These are phyloP conservation scores for Mellivora capensis DNA, from an alignment of 2,113 vertebrate genomes.

Conservation along the genomic window DNA sequence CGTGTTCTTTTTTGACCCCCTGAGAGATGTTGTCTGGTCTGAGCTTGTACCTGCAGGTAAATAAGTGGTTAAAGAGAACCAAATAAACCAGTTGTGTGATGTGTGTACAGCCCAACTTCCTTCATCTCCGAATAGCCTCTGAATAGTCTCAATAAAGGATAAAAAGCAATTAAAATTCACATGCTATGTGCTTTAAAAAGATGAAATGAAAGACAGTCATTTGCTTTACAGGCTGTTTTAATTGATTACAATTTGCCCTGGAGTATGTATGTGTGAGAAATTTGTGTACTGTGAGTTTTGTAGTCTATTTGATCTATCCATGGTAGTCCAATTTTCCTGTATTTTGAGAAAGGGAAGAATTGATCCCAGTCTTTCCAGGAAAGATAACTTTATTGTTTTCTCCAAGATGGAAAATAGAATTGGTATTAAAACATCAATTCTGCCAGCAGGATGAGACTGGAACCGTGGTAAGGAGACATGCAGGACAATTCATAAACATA, in stretches of 20 bases:
- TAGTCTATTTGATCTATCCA: background rate
- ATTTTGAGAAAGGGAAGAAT: background rate
- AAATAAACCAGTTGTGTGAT: background rate
- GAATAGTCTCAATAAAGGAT: background rate
- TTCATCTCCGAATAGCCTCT: background rate
- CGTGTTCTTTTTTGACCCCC: background rate
- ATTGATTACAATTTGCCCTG: background rate
- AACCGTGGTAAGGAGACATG: background rate
- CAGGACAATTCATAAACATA: background rate
- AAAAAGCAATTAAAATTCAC: constrained; percentile 1
- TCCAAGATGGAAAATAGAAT: background rate
- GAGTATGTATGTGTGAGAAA: background rate
- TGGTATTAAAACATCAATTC: background rate
- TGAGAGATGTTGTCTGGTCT: background rate
- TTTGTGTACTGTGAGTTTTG: background rate
- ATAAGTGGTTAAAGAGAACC: background rate
- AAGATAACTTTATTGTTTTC: background rate
- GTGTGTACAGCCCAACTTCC: background rate
- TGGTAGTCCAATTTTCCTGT: background rate
- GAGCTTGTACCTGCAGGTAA: background rate
- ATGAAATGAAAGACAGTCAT: constrained; percentile 24
- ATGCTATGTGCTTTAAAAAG: constrained; percentile 21
- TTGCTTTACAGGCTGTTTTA: background rate
- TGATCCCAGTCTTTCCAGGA: background rate
- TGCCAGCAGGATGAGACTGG: background rate